Evolutionary conservation across 2,797 vertebrate genomes (phyloP), one percentile per base, ranked within the genome.

Genomic region (Manis javanica): DNA sequence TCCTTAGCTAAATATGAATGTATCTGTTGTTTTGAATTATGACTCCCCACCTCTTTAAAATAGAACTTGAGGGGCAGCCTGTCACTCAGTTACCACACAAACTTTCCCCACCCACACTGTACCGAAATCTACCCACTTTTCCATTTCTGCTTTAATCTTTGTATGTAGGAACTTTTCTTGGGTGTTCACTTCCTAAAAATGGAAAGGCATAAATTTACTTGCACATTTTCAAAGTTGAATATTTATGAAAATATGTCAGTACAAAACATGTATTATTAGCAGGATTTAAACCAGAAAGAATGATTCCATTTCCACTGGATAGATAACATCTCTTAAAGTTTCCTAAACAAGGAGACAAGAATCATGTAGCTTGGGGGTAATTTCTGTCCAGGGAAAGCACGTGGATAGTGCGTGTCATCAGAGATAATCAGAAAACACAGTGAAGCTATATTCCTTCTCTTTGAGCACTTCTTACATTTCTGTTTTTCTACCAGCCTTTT

Each of bases 161-260:
- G 39, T 95, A 79, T 2, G 49, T 95, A 87, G 83, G 92, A 91
- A 87, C 24, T 81, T 87, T 66, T 95, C 78, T 79, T 91, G 78
- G 78, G 23, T 77, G 24, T 84, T 96, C 49, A 31, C 8, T 19
- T 74, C 55, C 95, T 95, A 90, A 96, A 97, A 87, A 94, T 94
- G 93, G 83, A 92, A 96, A 85, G 64, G 79, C 71, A 74, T 84
- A 63, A 64, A n/a, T 90, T 87, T 91, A 55, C 82, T 88, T 55
- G 26, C 82, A 95, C 91, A 78, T 57, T 42, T 95, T 94, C 55
- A 69, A 69, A 81, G 23, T 84, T 96, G 89, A 97, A 96, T 89
- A 96, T 95, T 96, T 95, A 94, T 94, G 83, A 96, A 94, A 94
- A 93, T 85, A 75, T 85, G 85, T 92, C 90, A 53, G 39, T 68